Conservation (phyloP, 2,888 invertebrate genomes). For the Xiphydria camelus region DNA sequence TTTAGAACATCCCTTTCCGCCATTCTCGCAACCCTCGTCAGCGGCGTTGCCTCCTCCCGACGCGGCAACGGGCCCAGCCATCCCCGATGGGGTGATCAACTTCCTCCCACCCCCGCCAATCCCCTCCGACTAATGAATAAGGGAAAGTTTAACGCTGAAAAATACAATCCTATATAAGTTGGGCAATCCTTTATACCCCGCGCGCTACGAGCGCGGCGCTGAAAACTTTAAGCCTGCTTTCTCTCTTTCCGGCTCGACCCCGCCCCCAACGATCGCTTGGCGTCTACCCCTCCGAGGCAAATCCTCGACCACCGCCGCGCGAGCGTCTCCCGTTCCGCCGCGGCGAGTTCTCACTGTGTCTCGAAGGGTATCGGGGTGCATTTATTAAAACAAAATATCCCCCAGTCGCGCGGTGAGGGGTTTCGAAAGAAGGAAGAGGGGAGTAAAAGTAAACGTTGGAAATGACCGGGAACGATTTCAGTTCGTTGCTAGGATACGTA, state of each 20-base stretch:
- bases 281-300: background rate
- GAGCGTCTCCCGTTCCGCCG: too few relatives aligned
- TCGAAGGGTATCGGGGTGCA: too few relatives aligned
- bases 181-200: slow-evolving; percentile 19
- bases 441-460: too few relatives aligned
- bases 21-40: slow-evolving; percentile 11
- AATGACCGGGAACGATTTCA: too few relatives aligned
- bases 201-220: slow-evolving; percentile 6
- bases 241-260: background rate
- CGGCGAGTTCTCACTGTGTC: too few relatives aligned
- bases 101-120: background rate
- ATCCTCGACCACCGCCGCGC: too few relatives aligned
- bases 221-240: slow-evolving; percentile 20
- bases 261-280: background rate
- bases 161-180: slow-evolving; percentile 11
- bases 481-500: too few relatives aligned
- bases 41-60: background rate
- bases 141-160: slow-evolving; percentile 5
- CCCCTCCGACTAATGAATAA: slow-evolving; percentile 2
- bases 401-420: too few relatives aligned
- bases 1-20: slow-evolving; percentile 16
- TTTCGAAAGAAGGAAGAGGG: too few relatives aligned
- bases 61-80: background rate
- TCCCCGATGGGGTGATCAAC: background rate
- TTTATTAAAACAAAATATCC: too few relatives aligned